Conservation (phyloP, 2,888 invertebrate species). For the Bugulina stolonifera region DNA sequence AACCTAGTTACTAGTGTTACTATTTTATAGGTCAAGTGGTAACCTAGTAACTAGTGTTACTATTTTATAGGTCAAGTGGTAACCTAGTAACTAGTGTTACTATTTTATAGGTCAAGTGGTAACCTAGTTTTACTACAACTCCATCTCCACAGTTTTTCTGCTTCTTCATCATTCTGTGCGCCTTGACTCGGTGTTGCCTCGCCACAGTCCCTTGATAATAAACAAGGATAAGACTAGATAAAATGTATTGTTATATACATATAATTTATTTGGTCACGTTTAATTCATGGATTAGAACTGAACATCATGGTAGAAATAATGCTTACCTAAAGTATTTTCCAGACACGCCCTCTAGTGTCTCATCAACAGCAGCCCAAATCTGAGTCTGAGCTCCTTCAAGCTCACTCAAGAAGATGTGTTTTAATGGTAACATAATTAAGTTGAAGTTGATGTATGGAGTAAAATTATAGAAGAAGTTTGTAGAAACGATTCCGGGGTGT, state of each 20-base stretch:
- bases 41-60: too few relatives aligned
- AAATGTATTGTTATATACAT: too few relatives aligned
- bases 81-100: too few relatives aligned
- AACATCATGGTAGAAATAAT: too few relatives aligned
- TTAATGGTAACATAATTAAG: background rate
- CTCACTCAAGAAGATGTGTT: background rate
- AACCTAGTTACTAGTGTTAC: too few relatives aligned
- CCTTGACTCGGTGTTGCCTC: background rate
- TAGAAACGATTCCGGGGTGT: background rate
- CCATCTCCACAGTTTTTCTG: conserved; percentile 57
- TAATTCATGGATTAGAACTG: too few relatives aligned
- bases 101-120: background rate
- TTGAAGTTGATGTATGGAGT: background rate
- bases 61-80: too few relatives aligned
- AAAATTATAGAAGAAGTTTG: background rate
- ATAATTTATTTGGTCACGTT: too few relatives aligned
- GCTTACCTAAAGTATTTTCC: conserved; percentile 6
- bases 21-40: too few relatives aligned
- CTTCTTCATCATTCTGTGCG: conserved; percentile 10
- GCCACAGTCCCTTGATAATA: background rate
- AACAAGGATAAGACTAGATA: too few relatives aligned
- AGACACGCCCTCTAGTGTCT: conserved; percentile 7
- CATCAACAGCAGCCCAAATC: conserved; percentile 15
- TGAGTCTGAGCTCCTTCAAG: conserved; percentile 16
- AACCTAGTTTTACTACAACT: conserved; percentile 55